phyloP scores from a whole-genome alignment of 2,888 invertebrate genomes.

The Bursaphelenchus okinawaensis region DNA sequence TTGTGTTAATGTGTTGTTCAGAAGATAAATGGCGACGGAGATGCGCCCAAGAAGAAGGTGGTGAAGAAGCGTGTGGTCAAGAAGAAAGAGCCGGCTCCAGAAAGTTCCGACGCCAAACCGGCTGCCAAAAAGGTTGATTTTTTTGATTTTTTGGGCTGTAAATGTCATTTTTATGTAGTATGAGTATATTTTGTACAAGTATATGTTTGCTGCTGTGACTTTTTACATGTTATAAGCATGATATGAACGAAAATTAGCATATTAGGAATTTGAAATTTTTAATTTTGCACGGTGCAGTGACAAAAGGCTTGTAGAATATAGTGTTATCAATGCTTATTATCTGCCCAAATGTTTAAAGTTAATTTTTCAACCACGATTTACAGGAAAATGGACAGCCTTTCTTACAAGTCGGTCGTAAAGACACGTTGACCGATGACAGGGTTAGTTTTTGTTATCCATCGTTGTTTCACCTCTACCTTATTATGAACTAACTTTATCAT shows the following conservation, averaged over 20 bases:
- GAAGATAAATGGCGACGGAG: slow-evolving; percentile 25
- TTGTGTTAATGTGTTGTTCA: slow-evolving; percentile 3
- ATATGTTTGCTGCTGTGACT: too few species aligned
- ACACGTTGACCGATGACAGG: slow-evolving; percentile 1
- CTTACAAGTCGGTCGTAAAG: slow-evolving; percentile 13
- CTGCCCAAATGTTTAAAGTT: too few species aligned
- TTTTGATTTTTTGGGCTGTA: neutral
- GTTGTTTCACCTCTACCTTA: neutral
- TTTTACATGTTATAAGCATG: too few species aligned
- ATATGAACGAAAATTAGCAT: too few species aligned
- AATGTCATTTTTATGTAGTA: neutral
- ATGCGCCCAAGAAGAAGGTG: slow-evolving; percentile 37
- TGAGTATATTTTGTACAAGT: too few species aligned
- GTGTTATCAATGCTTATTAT: too few species aligned
- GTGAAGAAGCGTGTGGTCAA: slow-evolving; percentile 24
- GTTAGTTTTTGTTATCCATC: slow-evolving; percentile 1
- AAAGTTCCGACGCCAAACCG: neutral
- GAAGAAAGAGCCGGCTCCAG: slow-evolving; percentile 14
- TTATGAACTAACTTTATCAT: too few species aligned
- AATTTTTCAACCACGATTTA: too few species aligned
- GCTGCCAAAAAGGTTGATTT: neutral
- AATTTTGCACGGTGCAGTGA: too few species aligned
- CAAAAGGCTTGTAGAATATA: too few species aligned
- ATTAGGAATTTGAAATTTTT: too few species aligned
- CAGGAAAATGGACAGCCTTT: slow-evolving; percentile 14